A percentile compares a stretch with the other conserved stretches of the same genome.
Evolutionary conservation across 1,140 invertebrate genomes (phyloP).

Genomic region (Dreissena rostriformis): DNA sequence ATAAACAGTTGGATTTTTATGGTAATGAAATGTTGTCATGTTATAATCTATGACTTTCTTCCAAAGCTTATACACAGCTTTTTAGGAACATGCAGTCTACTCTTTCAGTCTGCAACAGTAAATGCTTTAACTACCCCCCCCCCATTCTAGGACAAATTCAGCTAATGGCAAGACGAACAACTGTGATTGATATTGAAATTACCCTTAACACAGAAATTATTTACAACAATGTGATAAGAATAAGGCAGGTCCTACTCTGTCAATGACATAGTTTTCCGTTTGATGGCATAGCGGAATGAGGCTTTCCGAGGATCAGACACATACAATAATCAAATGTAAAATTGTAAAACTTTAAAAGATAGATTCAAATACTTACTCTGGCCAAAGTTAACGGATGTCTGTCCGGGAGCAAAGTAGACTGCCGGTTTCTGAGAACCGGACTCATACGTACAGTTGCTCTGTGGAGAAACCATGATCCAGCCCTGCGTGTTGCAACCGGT

Average conservation of each 20-base stretch:
- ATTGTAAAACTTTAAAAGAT: background rate
- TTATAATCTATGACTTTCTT: no score
- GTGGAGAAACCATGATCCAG: conserved; percentile 72
- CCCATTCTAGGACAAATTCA: no score
- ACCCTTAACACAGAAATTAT: no score
- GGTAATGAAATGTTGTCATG: no score
- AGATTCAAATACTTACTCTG: conserved; percentile 53
- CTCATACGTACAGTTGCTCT: conserved; percentile 67
- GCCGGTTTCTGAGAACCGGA: conserved; percentile 60
- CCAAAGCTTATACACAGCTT: no score
- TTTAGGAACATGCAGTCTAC: no score
- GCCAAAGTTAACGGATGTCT: conserved; percentile 51
- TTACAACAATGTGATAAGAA: no score
- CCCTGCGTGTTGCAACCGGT: conserved; percentile 61
- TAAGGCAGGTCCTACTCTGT: background rate
- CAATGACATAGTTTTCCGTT: background rate
- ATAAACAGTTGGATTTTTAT: no score
- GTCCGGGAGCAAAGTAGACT: conserved; percentile 67
- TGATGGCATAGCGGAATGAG: conserved; percentile 11
- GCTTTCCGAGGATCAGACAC: background rate
- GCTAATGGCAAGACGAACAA: no score
- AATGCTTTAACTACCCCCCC: no score
- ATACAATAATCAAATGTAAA: background rate
- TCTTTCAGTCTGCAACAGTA: no score
- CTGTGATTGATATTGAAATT: no score